Base-by-base conservation (phyloP, 2,113 vertebrate genomes). In the Mandrillus leucophaeus region DNA sequence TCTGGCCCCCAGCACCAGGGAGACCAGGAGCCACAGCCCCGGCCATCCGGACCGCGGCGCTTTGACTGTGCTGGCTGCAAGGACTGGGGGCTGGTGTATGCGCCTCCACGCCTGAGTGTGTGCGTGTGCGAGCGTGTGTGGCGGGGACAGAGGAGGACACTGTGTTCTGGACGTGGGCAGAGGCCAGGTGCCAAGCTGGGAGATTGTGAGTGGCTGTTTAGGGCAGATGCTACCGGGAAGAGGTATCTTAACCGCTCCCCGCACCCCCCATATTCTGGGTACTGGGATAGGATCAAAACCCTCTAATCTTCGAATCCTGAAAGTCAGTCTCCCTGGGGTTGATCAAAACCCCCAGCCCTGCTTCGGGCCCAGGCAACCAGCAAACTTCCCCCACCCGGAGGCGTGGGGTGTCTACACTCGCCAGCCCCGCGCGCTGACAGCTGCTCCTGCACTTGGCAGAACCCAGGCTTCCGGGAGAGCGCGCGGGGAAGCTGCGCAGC, bases 161-260 rank as follows among this genome's bases (percentile, higher is more conserved):
- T 87, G 96, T 97, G 98, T 98, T 97, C 97, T 95, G 94, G 96
- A 98, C 96, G 97, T 98, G 97, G 96, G 96, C 88, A 97, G 92
- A 80, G 94, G 92, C 97, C 92, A 97, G 96, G 97, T 98, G 97
- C 98, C 97, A 97, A 95, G 88, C 94, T 83, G 79, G 68, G 96
- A 92, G 57, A 93, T n/a, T 96, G 93, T 88, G 86, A 97, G 95
- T 59, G 79, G 97, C 89, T 96, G 93, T 94, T 81, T 55, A 90
- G 92, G 96, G 90, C 94, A 96, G 90, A 91, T 88, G 90, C 89
- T 86, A 87, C 92, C 16, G 35, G 93, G 27, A 92, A 97, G 86
- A 93, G 97, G 85, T 78, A 50, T 97, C 88, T 81, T 48, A 89
- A 87, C 5, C 35, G 12, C 27, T 30, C 20, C 75, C 61, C 59